Evolutionary conservation across 2,888 invertebrate species (phyloP), one percentile per base, ranked within the genome.

Genomic region (Troilus luridus): DNA sequence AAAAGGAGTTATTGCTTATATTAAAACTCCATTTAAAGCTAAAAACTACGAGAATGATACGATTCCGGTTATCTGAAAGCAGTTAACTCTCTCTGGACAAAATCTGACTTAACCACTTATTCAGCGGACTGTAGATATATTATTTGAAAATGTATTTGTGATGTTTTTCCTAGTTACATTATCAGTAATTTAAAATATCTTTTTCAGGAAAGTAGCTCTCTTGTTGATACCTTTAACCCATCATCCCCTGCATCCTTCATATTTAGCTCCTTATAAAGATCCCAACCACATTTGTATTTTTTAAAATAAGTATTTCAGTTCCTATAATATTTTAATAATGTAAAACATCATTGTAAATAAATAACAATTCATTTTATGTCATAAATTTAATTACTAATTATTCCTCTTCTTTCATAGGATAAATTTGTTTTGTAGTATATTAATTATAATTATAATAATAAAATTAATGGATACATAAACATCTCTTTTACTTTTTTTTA

Each of bases 191-290:
- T 27, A 41, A 19, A 41, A 77, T 77, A 27, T 77, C 17, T 77
- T 77, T 77, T 77, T 77, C 77, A 77, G 77, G 77, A 27, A 77
- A 77, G 41, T 41, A 41, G 41, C 77, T 77, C 77, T 77, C 27
- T 77, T 77, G 77, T 77, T 41, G 77, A 77, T 77, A 77, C 77
- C 77, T 77, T 77, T 77, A 77, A 77, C 24, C 77, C 77, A 77
- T 77, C 77, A 41, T 77, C 77, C 77, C 77, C 77, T 41, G 77
- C 77, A 41, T 77, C 77, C 77, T 77, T 77, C 77, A 77, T 77
- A 41, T 77, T 77, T 41, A 77, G 77, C 77, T 77, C 77, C 77
- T 41, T 77, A 77, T 77, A 77, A 41, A 77, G 64, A 64, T 64
- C 41, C 27, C 41, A 41, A 10, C 41, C 41, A 19, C 19, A 77